phyloP scores from a whole-genome alignment of 1,140 invertebrate genomes.

The Zaprionus inermis region DNA sequence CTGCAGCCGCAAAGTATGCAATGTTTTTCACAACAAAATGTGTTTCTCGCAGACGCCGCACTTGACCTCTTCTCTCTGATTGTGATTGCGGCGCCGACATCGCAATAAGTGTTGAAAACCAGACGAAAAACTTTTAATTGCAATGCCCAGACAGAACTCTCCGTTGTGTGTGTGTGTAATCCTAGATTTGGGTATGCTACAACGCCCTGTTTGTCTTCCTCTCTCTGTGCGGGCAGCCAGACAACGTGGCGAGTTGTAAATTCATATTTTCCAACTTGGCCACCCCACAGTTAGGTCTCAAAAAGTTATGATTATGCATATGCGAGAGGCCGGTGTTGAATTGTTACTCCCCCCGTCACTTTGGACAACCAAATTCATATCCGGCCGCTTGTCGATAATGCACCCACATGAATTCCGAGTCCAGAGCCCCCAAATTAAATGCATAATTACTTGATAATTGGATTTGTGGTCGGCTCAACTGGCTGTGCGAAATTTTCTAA shows the following conservation, averaged over 20 bases:
- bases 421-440: conserved; percentile 63
- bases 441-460: conserved; percentile 82
- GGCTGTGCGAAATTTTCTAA: conserved; percentile 74
- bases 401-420: background rate
- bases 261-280: conserved; percentile 55
- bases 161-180: background rate
- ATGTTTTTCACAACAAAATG: conserved; percentile 23
- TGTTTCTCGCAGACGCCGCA: conserved; percentile 39
- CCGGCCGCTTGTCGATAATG: conserved; percentile 41
- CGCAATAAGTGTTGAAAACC: conserved; percentile 69
- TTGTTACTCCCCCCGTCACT: conserved; percentile 48
- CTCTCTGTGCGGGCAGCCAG: conserved; percentile 36
- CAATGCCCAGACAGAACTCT: conserved; percentile 27
- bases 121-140: conserved; percentile 75
- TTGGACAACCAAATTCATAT: conserved; percentile 53
- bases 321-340: conserved; percentile 40
- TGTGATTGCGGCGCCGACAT: conserved; percentile 69
- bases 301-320: conserved; percentile 62
- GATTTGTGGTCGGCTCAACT: conserved; percentile 78
- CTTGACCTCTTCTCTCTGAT: conserved; percentile 66
- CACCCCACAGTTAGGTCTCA: conserved; percentile 46
- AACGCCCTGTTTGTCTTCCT: conserved; percentile 28
- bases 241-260: conserved; percentile 46
- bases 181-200: conserved; percentile 12
- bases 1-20: conserved; percentile 24